phyloP scores from a whole-genome alignment of 30 jellyfish, hydroid and myxozoan species.

The Pelagia noctiluca region DNA sequence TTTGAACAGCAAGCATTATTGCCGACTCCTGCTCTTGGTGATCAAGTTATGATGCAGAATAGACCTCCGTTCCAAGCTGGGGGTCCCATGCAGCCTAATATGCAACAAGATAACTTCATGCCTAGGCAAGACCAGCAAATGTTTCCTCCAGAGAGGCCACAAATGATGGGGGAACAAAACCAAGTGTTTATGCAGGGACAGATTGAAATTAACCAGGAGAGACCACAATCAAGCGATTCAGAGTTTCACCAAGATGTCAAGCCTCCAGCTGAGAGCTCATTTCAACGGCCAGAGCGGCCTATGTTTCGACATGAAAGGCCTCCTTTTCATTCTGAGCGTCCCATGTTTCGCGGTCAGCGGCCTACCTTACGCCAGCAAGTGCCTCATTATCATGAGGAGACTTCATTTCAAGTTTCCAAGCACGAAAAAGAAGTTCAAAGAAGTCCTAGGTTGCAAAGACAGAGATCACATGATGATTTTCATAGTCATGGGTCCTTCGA shows the following conservation, averaged over 20 bases:
- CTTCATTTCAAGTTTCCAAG: background rate
- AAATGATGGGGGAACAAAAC: background rate
- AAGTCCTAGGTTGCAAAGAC: background rate
- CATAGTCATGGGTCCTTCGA: background rate
- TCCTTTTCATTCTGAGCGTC: slow-evolving; percentile 13
- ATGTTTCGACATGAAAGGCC: slow-evolving; percentile 34
- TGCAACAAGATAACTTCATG: background rate
- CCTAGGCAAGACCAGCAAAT: background rate
- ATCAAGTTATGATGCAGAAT: background rate
- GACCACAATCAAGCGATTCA: slow-evolving; percentile 17
- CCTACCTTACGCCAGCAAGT: slow-evolving; percentile 12
- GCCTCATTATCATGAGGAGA: background rate
- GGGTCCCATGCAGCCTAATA: background rate
- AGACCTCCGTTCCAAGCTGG: background rate
- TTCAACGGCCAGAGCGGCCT: slow-evolving; percentile 24
- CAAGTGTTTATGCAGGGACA: background rate
- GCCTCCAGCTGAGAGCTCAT: slow-evolving; percentile 8
- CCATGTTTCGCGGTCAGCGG: slow-evolving; percentile 5
- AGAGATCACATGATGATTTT: background rate
- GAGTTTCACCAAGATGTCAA: slow-evolving; percentile 26
- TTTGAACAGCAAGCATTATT: background rate
- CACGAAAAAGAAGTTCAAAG: background rate
- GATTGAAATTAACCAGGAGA: slow-evolving; percentile 21
- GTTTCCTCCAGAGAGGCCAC: background rate
- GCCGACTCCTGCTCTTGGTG: background rate